A percentile compares a stretch with the other conserved stretches of the same genome.
Conservation (phyloP, 2,113 vertebrate genomes). For the Lophotis ruficrista region DNA sequence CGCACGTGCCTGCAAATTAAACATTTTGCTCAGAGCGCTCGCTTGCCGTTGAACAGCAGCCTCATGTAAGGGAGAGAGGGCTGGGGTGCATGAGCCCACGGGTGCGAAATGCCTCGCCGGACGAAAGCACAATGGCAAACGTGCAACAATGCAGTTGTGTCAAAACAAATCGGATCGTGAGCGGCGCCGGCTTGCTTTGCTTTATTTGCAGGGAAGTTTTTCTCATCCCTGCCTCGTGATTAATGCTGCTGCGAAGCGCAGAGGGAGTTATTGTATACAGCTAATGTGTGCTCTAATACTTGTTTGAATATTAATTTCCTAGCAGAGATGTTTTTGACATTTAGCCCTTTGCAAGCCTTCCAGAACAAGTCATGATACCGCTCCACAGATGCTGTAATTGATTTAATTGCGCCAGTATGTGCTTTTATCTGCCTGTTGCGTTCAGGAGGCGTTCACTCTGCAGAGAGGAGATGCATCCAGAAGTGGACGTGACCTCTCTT, state of each 20-base stretch:
- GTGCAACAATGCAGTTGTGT: not conserved
- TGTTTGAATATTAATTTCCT: not conserved
- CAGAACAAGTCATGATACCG: not conserved
- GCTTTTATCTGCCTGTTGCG: not conserved
- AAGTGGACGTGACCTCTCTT: not conserved
- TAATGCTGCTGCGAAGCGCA: not conserved
- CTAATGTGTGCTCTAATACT: not conserved
- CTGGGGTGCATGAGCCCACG: not conserved
- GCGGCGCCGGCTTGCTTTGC: not conserved
- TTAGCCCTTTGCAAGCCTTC: not conserved
- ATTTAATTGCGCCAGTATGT: not conserved
- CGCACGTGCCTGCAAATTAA: slow-evolving; percentile 26
- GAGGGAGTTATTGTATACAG: not conserved
- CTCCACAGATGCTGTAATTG: not conserved
- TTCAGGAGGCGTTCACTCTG: not conserved
- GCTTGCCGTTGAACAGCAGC: not conserved
- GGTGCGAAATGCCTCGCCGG: not conserved
- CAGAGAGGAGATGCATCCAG: not conserved
- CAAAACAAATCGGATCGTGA: slow-evolving; percentile 19
- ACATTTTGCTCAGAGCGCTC: not conserved
- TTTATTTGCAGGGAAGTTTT: slow-evolving; percentile 19
- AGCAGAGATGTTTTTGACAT: not conserved
- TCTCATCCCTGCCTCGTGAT: not conserved
- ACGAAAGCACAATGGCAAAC: not conserved
- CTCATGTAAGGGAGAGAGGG: not conserved